Base-by-base conservation (phyloP, 2,888 invertebrate genomes). In the Cabera pusaria region DNA sequence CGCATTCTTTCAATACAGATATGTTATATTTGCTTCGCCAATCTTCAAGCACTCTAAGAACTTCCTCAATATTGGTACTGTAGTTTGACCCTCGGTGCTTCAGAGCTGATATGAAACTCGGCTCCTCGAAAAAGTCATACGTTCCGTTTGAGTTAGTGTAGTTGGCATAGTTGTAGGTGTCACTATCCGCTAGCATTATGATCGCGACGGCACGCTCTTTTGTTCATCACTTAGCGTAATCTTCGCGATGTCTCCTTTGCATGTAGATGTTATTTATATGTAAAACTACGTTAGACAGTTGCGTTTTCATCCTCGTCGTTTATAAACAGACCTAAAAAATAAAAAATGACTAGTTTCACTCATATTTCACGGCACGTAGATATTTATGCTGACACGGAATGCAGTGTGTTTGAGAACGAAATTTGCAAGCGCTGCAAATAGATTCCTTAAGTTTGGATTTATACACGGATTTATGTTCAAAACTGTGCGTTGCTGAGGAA, bases 21-120 rank as follows among this genome's bases (percentile, higher is more conserved):
- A 84, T 78, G 48, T 87, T 87, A 49, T 78, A 81, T 58, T 59
- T 75, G 48, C 68, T 80, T 27, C 81, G 59, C 64, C 70, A 76
- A 46, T 74, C 75, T 44, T 85, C 84, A 7, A 88, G 46, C 0
- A 69, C 79, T 47, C 71, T 66, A 3, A 87, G 55, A n/a, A 81
- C 74, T 39, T 85, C 80, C 5, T 69, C 74, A 6, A 87, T 70
- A 41, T 68, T 78, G 0, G 65, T 56, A 6, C 67, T 72, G 28
- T 71, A 65, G 49, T 84, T 84, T 1, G 64, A 54, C 0, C 74
- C 76, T 32, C 63, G 68, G 19, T 76, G 57, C 41, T 77, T 78
- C 5, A 86, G 56, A 5, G 85, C 64, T 0, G 81, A 77, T 41
- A 78, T 64, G 21, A 87, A 65, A 18, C 68, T 64, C 2, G 81